Percentiles rank a stretch among this genome's conserved stretches.
phyloP scores from a whole-genome alignment of 2,888 invertebrate genomes.

The Agriopis leucophaearia region DNA sequence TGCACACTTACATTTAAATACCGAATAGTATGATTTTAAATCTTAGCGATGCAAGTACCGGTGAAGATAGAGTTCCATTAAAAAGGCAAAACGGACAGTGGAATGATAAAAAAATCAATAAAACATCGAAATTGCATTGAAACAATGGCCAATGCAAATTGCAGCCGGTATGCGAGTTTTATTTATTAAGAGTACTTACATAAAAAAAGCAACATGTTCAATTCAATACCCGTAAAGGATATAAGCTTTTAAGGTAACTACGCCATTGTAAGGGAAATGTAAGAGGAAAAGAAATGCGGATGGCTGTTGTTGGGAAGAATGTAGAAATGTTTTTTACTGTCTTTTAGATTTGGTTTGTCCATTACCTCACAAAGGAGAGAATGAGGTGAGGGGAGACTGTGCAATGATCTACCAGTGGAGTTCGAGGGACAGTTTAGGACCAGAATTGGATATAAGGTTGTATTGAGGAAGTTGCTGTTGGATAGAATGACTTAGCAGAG shows the following conservation, averaged over 20 bases:
- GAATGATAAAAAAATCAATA: conserved; percentile 62
- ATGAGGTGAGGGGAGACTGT: too few species aligned
- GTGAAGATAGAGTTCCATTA: background rate
- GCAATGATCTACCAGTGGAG: too few species aligned
- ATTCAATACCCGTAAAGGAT: conserved; percentile 71
- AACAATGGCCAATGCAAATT: conserved; percentile 84
- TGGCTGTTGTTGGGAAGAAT: conserved; percentile 63
- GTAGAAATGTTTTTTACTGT: conserved; percentile 34
- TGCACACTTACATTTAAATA: too few species aligned
- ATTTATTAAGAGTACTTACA: conserved; percentile 66
- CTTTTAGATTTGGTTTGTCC: conserved; percentile 40
- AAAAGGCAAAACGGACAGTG: conserved; percentile 29
- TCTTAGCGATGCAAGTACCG: background rate
- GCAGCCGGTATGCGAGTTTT: conserved; percentile 65
- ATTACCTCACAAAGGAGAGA: background rate
- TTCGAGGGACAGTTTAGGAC: too few species aligned
- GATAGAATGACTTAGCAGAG: too few species aligned
- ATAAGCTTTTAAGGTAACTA: conserved; percentile 66
- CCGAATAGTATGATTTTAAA: too few species aligned
- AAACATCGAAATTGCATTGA: conserved; percentile 74
- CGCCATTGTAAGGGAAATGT: conserved; percentile 60
- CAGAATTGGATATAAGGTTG: too few species aligned
- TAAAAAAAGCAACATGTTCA: conserved; percentile 63
- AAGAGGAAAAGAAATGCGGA: conserved; percentile 64
- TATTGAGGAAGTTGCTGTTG: too few species aligned